Base-by-base conservation (phyloP, 2,113 vertebrate genomes). In the Rhynchomys soricoides region DNA sequence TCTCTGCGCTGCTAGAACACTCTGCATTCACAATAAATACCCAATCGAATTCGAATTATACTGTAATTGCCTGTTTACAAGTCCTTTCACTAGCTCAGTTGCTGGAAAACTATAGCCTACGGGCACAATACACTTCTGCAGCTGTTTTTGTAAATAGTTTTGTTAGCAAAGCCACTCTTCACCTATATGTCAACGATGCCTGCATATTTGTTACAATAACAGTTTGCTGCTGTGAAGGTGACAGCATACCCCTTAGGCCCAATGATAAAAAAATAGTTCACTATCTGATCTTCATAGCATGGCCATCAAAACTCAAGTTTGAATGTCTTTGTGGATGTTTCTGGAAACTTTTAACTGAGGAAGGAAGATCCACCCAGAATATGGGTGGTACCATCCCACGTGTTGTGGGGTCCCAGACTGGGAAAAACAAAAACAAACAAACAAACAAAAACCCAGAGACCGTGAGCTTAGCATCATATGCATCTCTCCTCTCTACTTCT, bases 61-160 rank as follows among this genome's bases (percentile, higher is more conserved):
- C 5, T 50, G 2, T 29, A 40, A 64, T 13, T 29, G 43, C 43
- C 50, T 64, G 40, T 66, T 50, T 40, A 55, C 22, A 89, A 59
- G 79, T 29, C 62, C 81, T 66, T n/a, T 50, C 31, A 40, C 34
- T 50, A 45, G 26, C 26, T 66, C 9, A 22, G 91, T 31, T 57
- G 59, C 24, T 31, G 6, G 55, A 21, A 86, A 92, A 48, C 68
- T 45, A 29, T 0, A 82, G 29, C 31, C 73, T 13, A 21, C 0
- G 2, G 45, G 57, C 37, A 68, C 75, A 17, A 19, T 13, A 31
- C 2, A 5, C n/a, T 19, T 45, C n/a, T 71, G 31, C 6, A 5
- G 43, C 57, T 92, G 57, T n/a, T 85, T 83, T 57, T 74, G 13
- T 55, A 75, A 81, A 71, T 70, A 94, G 40, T 55, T 92, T 74